Evolutionary conservation across 1,140 invertebrate species (phyloP), one percentile per base, ranked within the genome.

Genomic region (Lucilia sericata): DNA sequence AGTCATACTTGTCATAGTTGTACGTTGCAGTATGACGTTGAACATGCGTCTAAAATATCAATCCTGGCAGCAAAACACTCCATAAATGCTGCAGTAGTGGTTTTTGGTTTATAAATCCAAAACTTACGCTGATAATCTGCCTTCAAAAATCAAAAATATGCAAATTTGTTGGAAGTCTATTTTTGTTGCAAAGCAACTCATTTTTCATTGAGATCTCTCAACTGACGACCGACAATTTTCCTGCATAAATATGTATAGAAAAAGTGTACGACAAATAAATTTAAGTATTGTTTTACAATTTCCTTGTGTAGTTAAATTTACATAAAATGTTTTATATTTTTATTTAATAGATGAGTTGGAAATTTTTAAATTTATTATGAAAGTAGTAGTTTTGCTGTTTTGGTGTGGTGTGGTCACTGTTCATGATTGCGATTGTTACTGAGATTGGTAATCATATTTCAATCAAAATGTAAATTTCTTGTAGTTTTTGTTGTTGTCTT

Each of bases 1-100:
- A 47, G 76, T 80, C 76, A 80, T 70, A 21, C 65, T 70, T 70
- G 65, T 70, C 65, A 70, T 70, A 21, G 19, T 70, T 21, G 5
- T 70, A 17, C 19, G 65, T 21, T 21, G 17, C 10, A 60, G 14
- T n/a, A n/a, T 60, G 55, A 60, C 14, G 55, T 5, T 4, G 14
- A 60, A 5, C 55, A 60, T 60, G 42, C 42, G 51, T 55, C 51
- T 55, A 55, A 55, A 55, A 55, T 55, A 55, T 55, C 51, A 55
- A 55, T 55, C 51, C 51, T 55, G 51, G 12, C 17, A 55, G 8
- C 49, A 49, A 55, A 55, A 55, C 13, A 14, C 51, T 12, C 12
- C 13, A 13, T 55, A 12, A 30, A 2, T 17, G 51, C 5, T 55
- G 49, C 5, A 42, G 51, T 55, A 17, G 9, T 17, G 5, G 1